Evolutionary conservation across 2,797 vertebrate species (phyloP).

Genomic region (Chrysocyon brachyurus): DNA sequence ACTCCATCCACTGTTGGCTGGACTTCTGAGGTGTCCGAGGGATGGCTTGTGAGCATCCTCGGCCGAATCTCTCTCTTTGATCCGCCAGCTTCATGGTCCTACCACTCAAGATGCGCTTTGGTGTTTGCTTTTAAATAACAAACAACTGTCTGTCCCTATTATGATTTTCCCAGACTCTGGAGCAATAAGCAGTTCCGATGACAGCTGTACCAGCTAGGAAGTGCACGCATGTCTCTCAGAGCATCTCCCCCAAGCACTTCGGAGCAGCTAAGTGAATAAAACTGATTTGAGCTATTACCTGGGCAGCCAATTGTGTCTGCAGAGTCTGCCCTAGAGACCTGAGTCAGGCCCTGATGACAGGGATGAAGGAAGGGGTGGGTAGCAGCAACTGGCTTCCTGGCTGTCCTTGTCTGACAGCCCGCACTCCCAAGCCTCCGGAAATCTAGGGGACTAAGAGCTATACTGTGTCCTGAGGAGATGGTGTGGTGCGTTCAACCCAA

Average conservation of each 20-base stretch:
- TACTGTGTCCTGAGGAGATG: neutral
- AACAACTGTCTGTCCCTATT: conserved; percentile 60
- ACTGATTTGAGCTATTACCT: conserved; percentile 62
- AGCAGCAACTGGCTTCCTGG: neutral
- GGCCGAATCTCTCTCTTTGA: neutral
- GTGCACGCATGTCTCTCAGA: neutral
- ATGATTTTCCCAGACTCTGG: conserved; percentile 41
- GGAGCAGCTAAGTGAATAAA: conserved; percentile 59
- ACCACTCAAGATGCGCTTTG: neutral
- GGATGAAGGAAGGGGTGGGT: neutral
- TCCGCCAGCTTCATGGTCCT: neutral
- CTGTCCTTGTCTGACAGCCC: neutral
- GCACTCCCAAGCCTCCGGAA: neutral
- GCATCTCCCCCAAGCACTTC: conserved; percentile 44
- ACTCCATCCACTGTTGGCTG: neutral
- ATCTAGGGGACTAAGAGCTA: neutral
- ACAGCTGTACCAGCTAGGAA: conserved; percentile 24
- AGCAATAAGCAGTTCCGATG: neutral
- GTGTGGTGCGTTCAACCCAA: neutral
- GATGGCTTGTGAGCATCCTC: neutral
- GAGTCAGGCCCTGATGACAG: neutral
- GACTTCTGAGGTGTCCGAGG: neutral
- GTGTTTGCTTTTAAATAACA: conserved; percentile 65
- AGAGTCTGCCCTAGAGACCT: neutral
- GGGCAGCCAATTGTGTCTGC: neutral